Base-by-base conservation (phyloP, 2,113 vertebrate genomes). In the Macrotis lagotis region DNA sequence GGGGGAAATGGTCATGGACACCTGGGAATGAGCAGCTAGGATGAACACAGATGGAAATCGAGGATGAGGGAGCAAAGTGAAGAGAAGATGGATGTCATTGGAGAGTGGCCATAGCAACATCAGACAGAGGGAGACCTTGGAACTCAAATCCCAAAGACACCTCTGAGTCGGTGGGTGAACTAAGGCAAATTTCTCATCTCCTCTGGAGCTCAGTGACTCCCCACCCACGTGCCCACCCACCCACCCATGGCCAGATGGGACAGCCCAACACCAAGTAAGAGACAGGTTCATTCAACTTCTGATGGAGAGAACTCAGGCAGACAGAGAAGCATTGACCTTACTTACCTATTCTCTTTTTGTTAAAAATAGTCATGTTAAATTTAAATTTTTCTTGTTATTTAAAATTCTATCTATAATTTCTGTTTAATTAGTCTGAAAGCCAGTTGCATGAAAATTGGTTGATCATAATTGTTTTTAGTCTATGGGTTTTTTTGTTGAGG, bases 41-140 rank as follows among this genome's bases (percentile, higher is more conserved):
- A 28, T 51, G 16, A 83, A 55, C 48, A 8, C 8, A n/a, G n/a
- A n/a, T n/a, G n/a, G n/a, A n/a, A 48, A 59, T 31, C 0, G 0
- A 1, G 0, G 49, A 16, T 2, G 37, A 22, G 47, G 6, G 44
- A 47, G 22, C 1, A 25, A 0, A 0, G 2, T 37, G 51, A 25
- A 55, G 55, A 59, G 28, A 16, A 0, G 10, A 7, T 12, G 0
- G 47, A 14, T 12, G 31, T 48, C 16, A 26, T 47, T 8, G 11
- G 52, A 44, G 55, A 59, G 55, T 59, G 28, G 55, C 55, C 28
- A 59, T 2, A 59, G 10, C 55, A 48, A 55, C 22, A 25, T 0
- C 0, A 3, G 0, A 1, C 0, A 0, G 28, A 37, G 37, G 1
- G 2, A 49, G 28, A 25, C n/a, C 59, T n/a, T 66, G 28, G 48